phyloP scores from a whole-genome alignment of 2,797 vertebrate species.

The Anisognathus igniventris region DNA sequence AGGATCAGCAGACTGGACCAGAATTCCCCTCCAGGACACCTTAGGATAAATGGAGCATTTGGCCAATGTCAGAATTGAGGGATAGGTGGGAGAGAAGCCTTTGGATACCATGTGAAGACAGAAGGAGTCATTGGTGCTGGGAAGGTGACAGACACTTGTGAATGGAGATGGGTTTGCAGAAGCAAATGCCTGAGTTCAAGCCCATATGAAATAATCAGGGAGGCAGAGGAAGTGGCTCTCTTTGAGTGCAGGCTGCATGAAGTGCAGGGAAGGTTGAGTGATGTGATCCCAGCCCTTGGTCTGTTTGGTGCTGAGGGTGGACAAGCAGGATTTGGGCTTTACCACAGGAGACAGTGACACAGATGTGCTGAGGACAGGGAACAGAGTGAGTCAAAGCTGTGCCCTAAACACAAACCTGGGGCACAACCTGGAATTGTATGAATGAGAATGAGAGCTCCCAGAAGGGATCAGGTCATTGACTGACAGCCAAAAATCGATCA shows the following conservation, averaged over 20 bases:
- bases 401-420: not conserved
- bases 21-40: not conserved
- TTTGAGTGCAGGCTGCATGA: not conserved
- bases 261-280: not conserved
- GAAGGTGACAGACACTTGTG: not conserved
- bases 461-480: not conserved
- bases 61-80: not conserved
- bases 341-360: not conserved
- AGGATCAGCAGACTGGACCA: not conserved
- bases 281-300: not conserved
- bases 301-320: not conserved
- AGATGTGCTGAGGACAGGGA: not conserved
- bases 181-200: not conserved
- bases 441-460: not conserved
- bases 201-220: not conserved
- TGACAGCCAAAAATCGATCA: not conserved
- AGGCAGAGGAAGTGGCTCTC: not conserved
- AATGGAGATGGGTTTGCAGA: not conserved
- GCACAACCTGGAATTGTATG: not conserved
- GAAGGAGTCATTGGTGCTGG: not conserved
- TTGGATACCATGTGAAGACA: not conserved
- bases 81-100: not conserved
- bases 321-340: not conserved
- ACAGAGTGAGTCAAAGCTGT: not conserved
- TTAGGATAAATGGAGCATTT: not conserved